Percentiles rank a stretch among this genome's conserved stretches.
Conservation (phyloP, 2,113 vertebrate species). For the Noctilio leporinus region DNA sequence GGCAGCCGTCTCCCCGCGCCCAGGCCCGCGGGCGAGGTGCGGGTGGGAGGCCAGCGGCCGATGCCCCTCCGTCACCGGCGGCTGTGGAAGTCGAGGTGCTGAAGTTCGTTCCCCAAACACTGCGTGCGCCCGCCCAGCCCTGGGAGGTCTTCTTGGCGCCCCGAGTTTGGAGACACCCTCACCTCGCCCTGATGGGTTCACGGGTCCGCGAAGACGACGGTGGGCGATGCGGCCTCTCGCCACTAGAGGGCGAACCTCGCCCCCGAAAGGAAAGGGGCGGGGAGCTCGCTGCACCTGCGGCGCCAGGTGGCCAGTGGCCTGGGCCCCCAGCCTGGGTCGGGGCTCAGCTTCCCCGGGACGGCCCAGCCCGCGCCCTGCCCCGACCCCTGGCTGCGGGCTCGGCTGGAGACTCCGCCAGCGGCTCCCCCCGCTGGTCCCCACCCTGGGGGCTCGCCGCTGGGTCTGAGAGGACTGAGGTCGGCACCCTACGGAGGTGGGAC, state of each 20-base stretch:
- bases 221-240: background rate
- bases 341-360: background rate
- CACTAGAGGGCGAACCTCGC: constrained; percentile 19
- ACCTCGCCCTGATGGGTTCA: background rate
- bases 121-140: background rate
- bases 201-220: rapidly evolving
- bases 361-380: background rate
- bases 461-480: background rate
- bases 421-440: background rate
- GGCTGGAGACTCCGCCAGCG: background rate
- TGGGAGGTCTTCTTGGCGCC: background rate
- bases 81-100: background rate
- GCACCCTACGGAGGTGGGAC: background rate
- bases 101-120: background rate
- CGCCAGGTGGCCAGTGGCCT: rapidly evolving
- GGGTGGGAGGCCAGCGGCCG: background rate
- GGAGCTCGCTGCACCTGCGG: too few relatives aligned
- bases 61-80: background rate
- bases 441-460: background rate
- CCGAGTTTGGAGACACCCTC: background rate
- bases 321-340: too few relatives aligned
- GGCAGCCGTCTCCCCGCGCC: background rate
- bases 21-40: background rate
- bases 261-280: rapidly evolving
- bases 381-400: background rate